Conservation (phyloP, 2,888 invertebrate species). For the Sacculina carcini region DNA sequence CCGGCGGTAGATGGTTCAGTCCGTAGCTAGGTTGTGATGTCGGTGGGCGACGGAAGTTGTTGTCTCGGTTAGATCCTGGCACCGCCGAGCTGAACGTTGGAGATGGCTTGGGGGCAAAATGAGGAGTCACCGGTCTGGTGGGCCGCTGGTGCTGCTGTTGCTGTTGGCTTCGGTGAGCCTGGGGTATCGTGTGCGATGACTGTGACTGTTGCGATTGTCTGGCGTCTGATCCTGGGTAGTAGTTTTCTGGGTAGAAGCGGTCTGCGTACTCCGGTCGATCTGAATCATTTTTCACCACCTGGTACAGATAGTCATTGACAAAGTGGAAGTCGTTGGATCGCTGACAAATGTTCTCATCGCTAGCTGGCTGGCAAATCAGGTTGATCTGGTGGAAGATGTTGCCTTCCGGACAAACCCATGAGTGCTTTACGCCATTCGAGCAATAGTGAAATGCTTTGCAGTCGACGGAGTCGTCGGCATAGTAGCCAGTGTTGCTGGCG, state of each 20-base stretch:
- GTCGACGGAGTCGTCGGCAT: slow-evolving; percentile 60
- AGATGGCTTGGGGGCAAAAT: not conserved
- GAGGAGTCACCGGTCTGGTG: not conserved
- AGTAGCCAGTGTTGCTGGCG: slow-evolving; percentile 59
- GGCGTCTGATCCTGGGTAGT: slow-evolving; percentile 6
- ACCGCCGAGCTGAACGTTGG: not conserved
- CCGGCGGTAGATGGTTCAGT: too few species aligned
- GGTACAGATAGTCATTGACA: slow-evolving; percentile 73
- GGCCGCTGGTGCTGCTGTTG: not conserved
- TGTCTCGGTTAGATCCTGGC: too few species aligned
- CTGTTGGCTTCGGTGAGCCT: not conserved
- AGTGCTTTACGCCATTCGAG: slow-evolving; percentile 63
- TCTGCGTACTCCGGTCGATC: slow-evolving; percentile 18
- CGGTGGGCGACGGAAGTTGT: too few species aligned
- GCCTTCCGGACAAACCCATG: slow-evolving; percentile 78
- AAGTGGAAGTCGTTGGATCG: slow-evolving; percentile 70
- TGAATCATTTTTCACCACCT: slow-evolving; percentile 37
- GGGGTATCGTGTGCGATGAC: not conserved
- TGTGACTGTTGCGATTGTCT: not conserved
- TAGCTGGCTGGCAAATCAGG: slow-evolving; percentile 74
- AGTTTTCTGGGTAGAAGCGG: slow-evolving; percentile 33
- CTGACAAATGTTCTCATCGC: slow-evolving; percentile 62
- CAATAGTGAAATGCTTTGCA: slow-evolving; percentile 87
- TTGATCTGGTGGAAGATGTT: slow-evolving; percentile 74
- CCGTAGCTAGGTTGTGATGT: too few species aligned